Percentiles rank a stretch among this genome's conserved stretches.
These are phyloP conservation scores for Rhea americana DNA, from an alignment of 2,113 vertebrate genomes.

Conservation along the genomic window DNA sequence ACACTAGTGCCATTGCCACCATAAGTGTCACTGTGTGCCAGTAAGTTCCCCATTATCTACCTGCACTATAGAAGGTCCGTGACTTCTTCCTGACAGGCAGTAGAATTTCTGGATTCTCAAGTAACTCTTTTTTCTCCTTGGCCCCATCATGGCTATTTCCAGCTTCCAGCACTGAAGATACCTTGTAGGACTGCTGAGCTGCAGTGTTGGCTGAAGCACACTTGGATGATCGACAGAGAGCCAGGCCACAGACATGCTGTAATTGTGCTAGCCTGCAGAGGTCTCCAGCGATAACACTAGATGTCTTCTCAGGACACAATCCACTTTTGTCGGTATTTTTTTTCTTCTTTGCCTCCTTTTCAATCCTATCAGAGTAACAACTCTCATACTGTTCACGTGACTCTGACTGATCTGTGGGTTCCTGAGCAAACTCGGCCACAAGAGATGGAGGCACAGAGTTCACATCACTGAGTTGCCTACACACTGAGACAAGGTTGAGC, in stretches of 20 bases:
- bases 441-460: not conserved
- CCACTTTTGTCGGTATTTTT: not conserved
- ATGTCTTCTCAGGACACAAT: not conserved
- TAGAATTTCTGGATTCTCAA: not conserved
- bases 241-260: slow-evolving; percentile 57
- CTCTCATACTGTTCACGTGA: not conserved
- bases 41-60: slow-evolving; percentile 58
- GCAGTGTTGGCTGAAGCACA: slow-evolving; percentile 19
- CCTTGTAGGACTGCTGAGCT: slow-evolving; percentile 25
- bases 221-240: slow-evolving; percentile 66
- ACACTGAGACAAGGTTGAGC: not conserved
- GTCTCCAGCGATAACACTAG: not conserved
- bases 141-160: slow-evolving; percentile 38
- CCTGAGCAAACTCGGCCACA: not conserved
- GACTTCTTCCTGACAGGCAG: slow-evolving; percentile 85
- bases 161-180: slow-evolving; percentile 29
- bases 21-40: not conserved
- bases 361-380: not conserved
- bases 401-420: not conserved
- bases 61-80: slow-evolving; percentile 88
- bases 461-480: not conserved
- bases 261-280: not conserved
- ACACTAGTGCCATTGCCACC: not conserved
- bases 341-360: slow-evolving; percentile 13
- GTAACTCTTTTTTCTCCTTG: slow-evolving; percentile 40